Percentiles rank a stretch among this genome's conserved stretches.
Conservation (phyloP, 37 sponge, comb jelly and placozoan genomes). For the Hexactinellida sp. region DNA sequence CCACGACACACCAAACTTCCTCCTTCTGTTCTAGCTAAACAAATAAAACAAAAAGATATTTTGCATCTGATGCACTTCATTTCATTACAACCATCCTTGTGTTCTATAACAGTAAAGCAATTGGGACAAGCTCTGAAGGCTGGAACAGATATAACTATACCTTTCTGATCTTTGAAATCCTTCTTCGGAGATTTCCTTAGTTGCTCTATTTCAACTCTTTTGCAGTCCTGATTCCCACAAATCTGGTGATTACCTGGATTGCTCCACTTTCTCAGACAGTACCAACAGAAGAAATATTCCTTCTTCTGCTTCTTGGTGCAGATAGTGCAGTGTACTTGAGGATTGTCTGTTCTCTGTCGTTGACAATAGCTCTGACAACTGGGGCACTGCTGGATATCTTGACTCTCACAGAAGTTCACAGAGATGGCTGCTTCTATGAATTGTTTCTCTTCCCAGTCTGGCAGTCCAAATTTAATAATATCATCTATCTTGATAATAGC, state of each 20-base stretch:
- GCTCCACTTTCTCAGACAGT: neutral
- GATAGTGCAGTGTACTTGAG: neutral
- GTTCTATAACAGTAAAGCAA: neutral
- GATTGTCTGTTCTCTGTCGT: neutral
- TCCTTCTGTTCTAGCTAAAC: neutral
- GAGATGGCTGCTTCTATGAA: neutral
- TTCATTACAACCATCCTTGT: neutral
- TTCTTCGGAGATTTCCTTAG: neutral
- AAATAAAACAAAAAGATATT: neutral
- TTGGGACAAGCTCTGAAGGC: neutral
- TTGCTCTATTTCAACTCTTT: neutral
- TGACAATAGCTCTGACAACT: slow-evolving; percentile 8
- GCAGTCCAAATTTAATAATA: slow-evolving; percentile 16
- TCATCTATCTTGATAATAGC: neutral
- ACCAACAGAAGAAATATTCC: neutral
- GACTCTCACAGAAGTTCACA: neutral
- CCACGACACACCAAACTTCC: neutral
- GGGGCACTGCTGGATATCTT: neutral
- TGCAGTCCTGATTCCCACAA: neutral
- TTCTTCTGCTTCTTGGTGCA: neutral
- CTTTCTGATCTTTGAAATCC: neutral
- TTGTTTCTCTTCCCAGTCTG: neutral
- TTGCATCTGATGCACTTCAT: neutral
- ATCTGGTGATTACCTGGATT: neutral
- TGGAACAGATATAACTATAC: neutral